These are phyloP conservation scores for Acanthosoma haemorrhoidale DNA, from an alignment of 2,888 invertebrate genomes.

Conservation along the genomic window DNA sequence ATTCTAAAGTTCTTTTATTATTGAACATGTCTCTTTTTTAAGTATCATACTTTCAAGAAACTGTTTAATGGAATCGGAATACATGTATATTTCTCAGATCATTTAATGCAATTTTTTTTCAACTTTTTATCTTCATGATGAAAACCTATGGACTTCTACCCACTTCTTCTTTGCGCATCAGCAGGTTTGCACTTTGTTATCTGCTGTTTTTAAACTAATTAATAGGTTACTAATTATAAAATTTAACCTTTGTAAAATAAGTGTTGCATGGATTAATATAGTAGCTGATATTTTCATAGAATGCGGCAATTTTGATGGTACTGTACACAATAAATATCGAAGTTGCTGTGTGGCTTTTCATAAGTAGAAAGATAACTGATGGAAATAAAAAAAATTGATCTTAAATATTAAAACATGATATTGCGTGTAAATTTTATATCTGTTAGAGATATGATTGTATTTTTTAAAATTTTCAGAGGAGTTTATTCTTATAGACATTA, in stretches of 20 bases:
- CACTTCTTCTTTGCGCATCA: neutral
- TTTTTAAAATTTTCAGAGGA: conserved; percentile 23
- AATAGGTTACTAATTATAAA: neutral
- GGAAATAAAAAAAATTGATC: neutral
- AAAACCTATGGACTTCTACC: neutral
- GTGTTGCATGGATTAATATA: neutral
- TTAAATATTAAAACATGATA: too few species aligned
- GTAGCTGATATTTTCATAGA: conserved; percentile 26
- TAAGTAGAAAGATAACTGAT: neutral
- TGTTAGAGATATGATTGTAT: conserved; percentile 23
- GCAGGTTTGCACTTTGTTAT: neutral
- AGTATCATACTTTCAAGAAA: too few species aligned
- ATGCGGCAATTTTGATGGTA: conserved; percentile 17
- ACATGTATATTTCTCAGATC: neutral
- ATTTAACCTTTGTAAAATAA: conserved; percentile 5
- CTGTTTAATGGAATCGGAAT: too few species aligned
- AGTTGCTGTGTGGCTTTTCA: neutral
- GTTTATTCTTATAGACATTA: conserved; percentile 26
- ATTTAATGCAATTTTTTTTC: neutral
- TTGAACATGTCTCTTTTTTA: too few species aligned
- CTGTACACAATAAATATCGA: conserved; percentile 23
- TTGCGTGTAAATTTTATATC: conserved; percentile 18
- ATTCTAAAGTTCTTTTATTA: too few species aligned
- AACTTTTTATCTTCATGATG: neutral
- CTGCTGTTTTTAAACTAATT: neutral